Percentiles rank a stretch among this genome's conserved stretches.
Conservation (phyloP, 2,888 invertebrate species). For the Serripes groenlandicus region DNA sequence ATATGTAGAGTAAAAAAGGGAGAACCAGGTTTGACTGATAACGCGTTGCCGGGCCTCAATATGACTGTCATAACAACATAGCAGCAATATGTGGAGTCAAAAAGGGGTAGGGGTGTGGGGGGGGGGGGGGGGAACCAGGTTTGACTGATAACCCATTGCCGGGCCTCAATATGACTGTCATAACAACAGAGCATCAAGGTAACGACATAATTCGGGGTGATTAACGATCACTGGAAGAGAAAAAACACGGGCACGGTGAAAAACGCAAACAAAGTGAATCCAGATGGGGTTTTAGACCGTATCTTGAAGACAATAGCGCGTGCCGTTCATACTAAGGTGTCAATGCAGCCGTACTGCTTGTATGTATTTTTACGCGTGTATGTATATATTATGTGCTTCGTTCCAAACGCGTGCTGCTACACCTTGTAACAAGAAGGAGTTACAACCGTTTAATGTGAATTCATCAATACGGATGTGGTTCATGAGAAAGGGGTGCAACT, state of each 20-base stretch:
- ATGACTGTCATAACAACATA: slow-evolving; percentile 15
- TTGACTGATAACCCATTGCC: too few species aligned
- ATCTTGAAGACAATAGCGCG: slow-evolving; percentile 26
- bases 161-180: slow-evolving; percentile 17
- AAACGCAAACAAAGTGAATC: slow-evolving; percentile 10
- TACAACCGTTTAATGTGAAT: too few species aligned
- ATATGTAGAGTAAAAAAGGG: too few species aligned
- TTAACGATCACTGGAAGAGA: slow-evolving; percentile 22
- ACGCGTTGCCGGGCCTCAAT: neutral
- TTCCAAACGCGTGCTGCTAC: too few species aligned
- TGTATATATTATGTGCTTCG: too few species aligned
- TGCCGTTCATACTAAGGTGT: slow-evolving; percentile 18
- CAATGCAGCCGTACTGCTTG: too few species aligned
- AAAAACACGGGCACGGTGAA: neutral
- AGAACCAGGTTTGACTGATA: too few species aligned
- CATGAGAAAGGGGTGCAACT: too few species aligned
- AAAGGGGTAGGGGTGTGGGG: too few species aligned
- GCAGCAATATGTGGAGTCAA: neutral
- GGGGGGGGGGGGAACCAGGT: too few species aligned
- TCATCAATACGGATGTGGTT: too few species aligned
- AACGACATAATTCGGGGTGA: slow-evolving; percentile 23
- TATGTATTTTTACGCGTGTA: slow-evolving; percentile 14
- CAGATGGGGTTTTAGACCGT: slow-evolving; percentile 22
- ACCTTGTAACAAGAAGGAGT: too few species aligned
- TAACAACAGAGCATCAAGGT: slow-evolving; percentile 19